Conservation (phyloP, 2,888 invertebrate species). For the Ormyrus pomaceus region DNA sequence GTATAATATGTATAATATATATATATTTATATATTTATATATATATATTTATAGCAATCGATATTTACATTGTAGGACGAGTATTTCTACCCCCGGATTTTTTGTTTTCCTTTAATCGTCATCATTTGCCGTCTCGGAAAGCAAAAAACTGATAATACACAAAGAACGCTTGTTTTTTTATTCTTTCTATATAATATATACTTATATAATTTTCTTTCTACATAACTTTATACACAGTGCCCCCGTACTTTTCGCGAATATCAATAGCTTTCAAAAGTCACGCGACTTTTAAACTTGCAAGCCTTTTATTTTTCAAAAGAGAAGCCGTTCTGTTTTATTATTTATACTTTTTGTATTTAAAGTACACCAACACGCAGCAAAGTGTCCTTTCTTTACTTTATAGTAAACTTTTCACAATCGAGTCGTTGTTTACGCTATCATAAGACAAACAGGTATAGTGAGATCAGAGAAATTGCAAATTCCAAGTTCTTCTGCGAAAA, state of each 20-base stretch:
- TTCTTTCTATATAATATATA: conserved; percentile 32
- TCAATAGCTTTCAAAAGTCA: conserved; percentile 51
- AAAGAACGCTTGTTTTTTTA: conserved; percentile 62
- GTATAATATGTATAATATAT: conserved; percentile 55
- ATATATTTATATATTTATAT: conserved; percentile 65
- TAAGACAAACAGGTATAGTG: conserved; percentile 61
- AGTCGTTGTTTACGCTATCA: conserved; percentile 52
- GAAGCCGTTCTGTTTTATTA: conserved; percentile 36
- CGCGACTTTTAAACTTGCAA: conserved; percentile 31
- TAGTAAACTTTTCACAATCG: conserved; percentile 38
- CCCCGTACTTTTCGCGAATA: conserved; percentile 60
- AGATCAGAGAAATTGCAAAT: conserved; percentile 75
- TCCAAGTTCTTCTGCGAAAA: conserved; percentile 55
- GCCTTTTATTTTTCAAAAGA: conserved; percentile 48
- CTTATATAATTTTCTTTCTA: conserved; percentile 58
- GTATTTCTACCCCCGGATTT: conserved; percentile 31
- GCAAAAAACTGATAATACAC: conserved; percentile 63
- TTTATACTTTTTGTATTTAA: conserved; percentile 37
- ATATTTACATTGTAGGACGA: conserved; percentile 58
- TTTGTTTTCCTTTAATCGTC: conserved; percentile 9
- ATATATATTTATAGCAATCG: conserved; percentile 69
- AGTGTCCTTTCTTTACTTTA: conserved; percentile 42
- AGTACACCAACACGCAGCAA: conserved; percentile 52
- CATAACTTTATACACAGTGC: conserved; percentile 68
- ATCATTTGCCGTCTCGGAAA: conserved; percentile 34